Evolutionary conservation across 1,140 invertebrate species (phyloP).

Genomic region (Drosophila paulistorum): DNA sequence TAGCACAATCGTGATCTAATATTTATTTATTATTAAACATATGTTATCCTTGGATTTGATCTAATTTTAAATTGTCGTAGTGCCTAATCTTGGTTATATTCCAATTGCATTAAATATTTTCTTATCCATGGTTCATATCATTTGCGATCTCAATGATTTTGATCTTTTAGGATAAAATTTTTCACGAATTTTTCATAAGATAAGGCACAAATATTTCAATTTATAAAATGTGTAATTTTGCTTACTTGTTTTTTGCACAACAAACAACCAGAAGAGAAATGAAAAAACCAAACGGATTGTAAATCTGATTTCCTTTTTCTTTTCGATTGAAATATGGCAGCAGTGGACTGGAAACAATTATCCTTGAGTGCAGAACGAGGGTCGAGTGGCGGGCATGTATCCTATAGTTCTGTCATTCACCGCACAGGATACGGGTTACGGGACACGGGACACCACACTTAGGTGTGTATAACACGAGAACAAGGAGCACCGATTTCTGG

Average conservation of each 20-base stretch:
- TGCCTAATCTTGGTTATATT: no score
- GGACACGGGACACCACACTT: conserved; percentile 48
- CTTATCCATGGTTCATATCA: no score
- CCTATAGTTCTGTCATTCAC: conserved; percentile 37
- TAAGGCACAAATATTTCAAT: no score
- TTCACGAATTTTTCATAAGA: no score
- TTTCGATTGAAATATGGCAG: conserved; percentile 33
- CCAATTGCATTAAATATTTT: no score
- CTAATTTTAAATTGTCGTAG: no score
- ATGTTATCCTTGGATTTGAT: no score
- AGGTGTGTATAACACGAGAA: conserved; percentile 65
- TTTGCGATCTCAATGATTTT: no score
- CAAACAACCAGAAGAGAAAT: conserved; percentile 23
- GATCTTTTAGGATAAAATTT: no score
- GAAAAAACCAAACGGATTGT: background rate
- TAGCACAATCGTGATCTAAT: no score
- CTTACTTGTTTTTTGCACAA: conserved; percentile 45
- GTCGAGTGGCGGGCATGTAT: conserved; percentile 32
- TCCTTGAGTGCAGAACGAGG: conserved; percentile 31
- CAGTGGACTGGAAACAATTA: conserved; percentile 44
- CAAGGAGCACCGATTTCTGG: conserved; percentile 24
- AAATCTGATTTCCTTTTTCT: background rate
- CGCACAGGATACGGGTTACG: conserved; percentile 3
- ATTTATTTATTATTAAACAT: no score
- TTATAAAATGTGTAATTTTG: background rate